Evolutionary conservation across 2,113 vertebrate species (phyloP).

Genomic region (Callipepla squamata): DNA sequence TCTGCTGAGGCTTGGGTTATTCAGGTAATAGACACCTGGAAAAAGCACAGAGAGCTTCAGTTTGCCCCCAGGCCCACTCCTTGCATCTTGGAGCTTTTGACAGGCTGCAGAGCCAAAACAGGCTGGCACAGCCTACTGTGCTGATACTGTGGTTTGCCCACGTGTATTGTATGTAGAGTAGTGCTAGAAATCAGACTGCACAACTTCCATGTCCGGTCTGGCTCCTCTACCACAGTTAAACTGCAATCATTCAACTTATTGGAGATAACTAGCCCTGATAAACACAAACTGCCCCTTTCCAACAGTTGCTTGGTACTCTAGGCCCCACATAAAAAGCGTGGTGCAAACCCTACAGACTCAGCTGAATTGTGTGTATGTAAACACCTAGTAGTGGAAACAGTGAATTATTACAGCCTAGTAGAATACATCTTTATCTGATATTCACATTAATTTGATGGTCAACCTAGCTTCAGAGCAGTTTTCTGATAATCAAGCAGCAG

Average conservation of each 20-base stretch:
- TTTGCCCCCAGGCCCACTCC: not conserved
- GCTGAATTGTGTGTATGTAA: not conserved
- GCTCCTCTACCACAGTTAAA: not conserved
- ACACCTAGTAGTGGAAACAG: not conserved
- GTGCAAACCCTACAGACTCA: not conserved
- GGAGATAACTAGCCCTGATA: not conserved
- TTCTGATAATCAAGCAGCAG: slow-evolving; percentile 59
- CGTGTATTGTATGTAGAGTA: not conserved
- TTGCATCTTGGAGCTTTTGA: not conserved
- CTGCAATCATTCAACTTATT: not conserved
- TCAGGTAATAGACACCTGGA: not conserved
- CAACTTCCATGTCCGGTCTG: not conserved
- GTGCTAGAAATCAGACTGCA: not conserved
- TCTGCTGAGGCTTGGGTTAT: not conserved
- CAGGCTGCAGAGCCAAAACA: not conserved
- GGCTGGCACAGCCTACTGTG: not conserved
- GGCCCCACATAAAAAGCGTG: not conserved
- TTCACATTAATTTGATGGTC: slow-evolving; percentile 42
- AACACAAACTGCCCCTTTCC: not conserved
- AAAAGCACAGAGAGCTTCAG: not conserved
- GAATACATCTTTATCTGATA: slow-evolving; percentile 18
- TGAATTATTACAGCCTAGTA: not conserved
- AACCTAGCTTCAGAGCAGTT: slow-evolving; percentile 3
- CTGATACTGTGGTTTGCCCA: not conserved
- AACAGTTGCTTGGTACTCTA: not conserved